A percentile compares a stretch with the other conserved stretches of the same genome.
These are phyloP conservation scores for Cyprinodon brontotheroides DNA, from an alignment of 2,113 vertebrate genomes.

Conservation along the genomic window DNA sequence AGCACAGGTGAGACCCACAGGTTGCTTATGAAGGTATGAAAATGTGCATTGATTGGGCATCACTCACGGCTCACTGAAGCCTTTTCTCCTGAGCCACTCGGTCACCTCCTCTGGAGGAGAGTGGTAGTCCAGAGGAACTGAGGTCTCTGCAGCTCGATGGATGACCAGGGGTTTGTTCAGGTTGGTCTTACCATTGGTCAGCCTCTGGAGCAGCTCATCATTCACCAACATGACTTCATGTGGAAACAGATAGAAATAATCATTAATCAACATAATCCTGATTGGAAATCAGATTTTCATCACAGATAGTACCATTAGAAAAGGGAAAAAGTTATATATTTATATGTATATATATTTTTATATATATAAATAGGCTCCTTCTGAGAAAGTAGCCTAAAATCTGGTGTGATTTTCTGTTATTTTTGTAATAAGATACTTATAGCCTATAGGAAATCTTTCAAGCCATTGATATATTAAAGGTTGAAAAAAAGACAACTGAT, in stretches of 20 bases:
- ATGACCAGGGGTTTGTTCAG: slow-evolving; percentile 78
- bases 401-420: too few relatives aligned
- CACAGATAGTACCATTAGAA: too few relatives aligned
- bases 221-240: slow-evolving; percentile 80
- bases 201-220: slow-evolving; percentile 80
- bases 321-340: too few relatives aligned
- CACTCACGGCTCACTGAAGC: slow-evolving; percentile 83
- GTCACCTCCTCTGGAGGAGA: slow-evolving; percentile 81
- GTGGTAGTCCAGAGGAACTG: slow-evolving; percentile 73
- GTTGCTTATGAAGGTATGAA: not conserved
- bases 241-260: not conserved
- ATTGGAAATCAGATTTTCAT: too few relatives aligned
- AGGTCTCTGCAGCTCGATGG: slow-evolving; percentile 77
- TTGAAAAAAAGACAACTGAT: too few relatives aligned
- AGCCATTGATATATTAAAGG: too few relatives aligned
- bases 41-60: too few relatives aligned
- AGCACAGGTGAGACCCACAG: not conserved
- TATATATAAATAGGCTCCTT: too few relatives aligned
- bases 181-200: slow-evolving; percentile 76
- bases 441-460: too few relatives aligned
- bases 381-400: too few relatives aligned
- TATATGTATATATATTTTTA: too few relatives aligned
- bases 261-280: not conserved
- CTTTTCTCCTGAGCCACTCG: slow-evolving; percentile 86
- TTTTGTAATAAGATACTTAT: too few relatives aligned